A percentile compares a stretch with the other conserved stretches of the same genome.
Evolutionary conservation across 2,797 vertebrate species (phyloP).

Genomic region (Trichosurus vulpecula): DNA sequence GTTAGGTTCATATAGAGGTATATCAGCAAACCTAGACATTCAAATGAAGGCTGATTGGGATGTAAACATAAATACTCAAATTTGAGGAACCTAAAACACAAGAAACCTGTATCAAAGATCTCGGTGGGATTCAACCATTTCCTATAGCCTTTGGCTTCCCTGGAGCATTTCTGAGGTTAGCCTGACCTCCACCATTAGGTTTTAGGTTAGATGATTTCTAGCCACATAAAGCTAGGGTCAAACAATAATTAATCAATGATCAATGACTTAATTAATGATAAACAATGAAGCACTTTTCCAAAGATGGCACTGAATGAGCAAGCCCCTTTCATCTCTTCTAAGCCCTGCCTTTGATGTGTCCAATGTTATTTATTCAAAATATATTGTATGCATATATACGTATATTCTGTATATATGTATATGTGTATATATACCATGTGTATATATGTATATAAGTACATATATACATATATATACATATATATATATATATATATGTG

Average conservation of each 20-base stretch:
- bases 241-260: neutral
- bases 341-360: neutral
- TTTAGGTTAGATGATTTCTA: neutral
- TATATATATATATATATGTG: too few species aligned
- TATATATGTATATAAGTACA: too few species aligned
- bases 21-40: neutral
- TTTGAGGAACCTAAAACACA: neutral
- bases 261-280: too few species aligned
- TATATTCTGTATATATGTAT: too few species aligned
- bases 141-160: neutral
- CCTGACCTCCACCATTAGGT: neutral
- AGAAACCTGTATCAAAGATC: neutral
- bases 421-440: too few species aligned
- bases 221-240: neutral
- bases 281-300: too few species aligned
- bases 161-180: neutral
- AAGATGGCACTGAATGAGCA: too few species aligned
- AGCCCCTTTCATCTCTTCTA: neutral
- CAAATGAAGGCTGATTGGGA: neutral
- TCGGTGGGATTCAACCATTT: neutral
- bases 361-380: neutral
- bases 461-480: too few species aligned
- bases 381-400: neutral
- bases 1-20: too few species aligned
- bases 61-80: neutral